A percentile compares a stretch with the other conserved stretches of the same genome.
These are phyloP conservation scores for Triplophysa bombifrons DNA, from an alignment of 2,797 vertebrate species.

Conservation along the genomic window DNA sequence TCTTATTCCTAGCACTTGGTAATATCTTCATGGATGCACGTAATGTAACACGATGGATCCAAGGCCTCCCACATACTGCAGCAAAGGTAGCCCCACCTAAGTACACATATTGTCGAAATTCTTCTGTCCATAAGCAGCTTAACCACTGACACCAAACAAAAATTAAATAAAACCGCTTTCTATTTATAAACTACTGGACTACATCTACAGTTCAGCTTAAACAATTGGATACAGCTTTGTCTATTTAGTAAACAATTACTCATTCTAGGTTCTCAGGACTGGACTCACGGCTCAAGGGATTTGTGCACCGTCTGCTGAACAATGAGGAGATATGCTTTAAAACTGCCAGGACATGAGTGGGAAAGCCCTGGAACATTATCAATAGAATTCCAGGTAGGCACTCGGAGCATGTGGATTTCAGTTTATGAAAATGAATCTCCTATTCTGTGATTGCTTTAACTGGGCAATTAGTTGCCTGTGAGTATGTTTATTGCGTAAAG, in stretches of 20 bases:
- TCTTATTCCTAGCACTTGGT: not conserved
- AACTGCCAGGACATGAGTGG: constrained; percentile 8
- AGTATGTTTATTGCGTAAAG: constrained; percentile 14
- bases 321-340: constrained; percentile 40
- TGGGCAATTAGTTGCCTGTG: constrained; percentile 29
- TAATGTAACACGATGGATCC: not conserved
- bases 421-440: not conserved
- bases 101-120: not conserved
- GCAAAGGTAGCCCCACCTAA: not conserved
- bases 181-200: constrained; percentile 4
- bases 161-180: constrained; percentile 9
- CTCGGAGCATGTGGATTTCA: not conserved
- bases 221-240: constrained; percentile 36
- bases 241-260: constrained; percentile 53
- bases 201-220: constrained; percentile 26
- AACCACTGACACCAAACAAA: constrained; percentile 7
- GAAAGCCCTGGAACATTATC: not conserved
- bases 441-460: constrained; percentile 26
- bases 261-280: constrained; percentile 49
- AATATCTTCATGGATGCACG: not conserved
- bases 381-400: constrained; percentile 11
- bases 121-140: constrained; percentile 31
- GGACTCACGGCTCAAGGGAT: constrained; percentile 31
- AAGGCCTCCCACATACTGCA: not conserved
- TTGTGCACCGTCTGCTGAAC: constrained; percentile 39